Conservation (phyloP, 2,113 vertebrate species). For the Alligator sinensis region DNA sequence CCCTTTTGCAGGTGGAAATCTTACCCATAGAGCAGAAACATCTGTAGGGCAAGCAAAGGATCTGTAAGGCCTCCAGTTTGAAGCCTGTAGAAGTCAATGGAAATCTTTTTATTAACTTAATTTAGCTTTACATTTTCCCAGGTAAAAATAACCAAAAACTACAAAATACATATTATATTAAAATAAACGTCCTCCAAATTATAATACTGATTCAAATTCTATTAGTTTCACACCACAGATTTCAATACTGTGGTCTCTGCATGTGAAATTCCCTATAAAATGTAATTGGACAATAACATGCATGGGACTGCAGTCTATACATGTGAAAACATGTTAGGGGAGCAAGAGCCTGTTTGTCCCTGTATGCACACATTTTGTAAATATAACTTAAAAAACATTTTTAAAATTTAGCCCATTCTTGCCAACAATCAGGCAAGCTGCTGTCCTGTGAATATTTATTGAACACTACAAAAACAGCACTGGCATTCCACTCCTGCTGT, state of each 20-base stretch:
- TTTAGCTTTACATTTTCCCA: background rate
- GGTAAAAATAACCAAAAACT: too few species aligned
- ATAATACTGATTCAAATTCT: background rate
- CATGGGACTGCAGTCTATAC: background rate
- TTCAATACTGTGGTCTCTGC: background rate
- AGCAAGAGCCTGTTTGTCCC: background rate
- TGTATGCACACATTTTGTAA: background rate
- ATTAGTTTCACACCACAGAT: background rate
- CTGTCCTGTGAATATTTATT: background rate
- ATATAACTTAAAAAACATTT: background rate
- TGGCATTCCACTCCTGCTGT: background rate
- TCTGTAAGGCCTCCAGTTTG: background rate
- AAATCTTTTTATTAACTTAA: background rate
- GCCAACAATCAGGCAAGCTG: background rate
- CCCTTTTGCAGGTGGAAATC: background rate
- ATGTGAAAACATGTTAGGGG: background rate
- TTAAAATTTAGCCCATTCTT: background rate
- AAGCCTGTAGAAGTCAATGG: background rate
- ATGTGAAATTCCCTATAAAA: background rate
- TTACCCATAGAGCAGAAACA: background rate
- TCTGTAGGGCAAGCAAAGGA: background rate
- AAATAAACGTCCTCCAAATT: background rate
- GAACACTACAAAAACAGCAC: background rate
- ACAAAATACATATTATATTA: accelerated
- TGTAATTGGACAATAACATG: accelerated